phyloP scores from a whole-genome alignment of 2,113 vertebrate species.

The Uria lomvia region DNA sequence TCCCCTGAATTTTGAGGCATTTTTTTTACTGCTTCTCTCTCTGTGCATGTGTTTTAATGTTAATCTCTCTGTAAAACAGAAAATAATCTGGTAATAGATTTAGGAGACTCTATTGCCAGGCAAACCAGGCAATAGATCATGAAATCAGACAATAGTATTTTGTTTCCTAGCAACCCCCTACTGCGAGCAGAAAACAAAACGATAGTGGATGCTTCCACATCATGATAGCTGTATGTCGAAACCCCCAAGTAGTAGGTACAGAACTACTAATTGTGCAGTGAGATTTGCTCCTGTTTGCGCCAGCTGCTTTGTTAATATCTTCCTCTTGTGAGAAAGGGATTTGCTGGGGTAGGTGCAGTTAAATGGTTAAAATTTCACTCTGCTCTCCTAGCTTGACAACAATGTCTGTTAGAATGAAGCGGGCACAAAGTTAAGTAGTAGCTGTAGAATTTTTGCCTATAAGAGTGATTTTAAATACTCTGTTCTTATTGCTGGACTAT shows the following conservation, averaged over 20 bases:
- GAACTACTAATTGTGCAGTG: neutral
- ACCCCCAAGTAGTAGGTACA: neutral
- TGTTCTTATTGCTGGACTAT: neutral
- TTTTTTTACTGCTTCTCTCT: neutral
- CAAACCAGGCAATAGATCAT: constrained; percentile 72
- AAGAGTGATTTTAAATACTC: neutral
- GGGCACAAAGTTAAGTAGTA: neutral
- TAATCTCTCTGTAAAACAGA: constrained; percentile 4
- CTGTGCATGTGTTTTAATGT: neutral
- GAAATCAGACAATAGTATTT: constrained; percentile 78
- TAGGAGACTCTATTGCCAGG: constrained; percentile 64
- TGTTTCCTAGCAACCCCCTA: constrained; percentile 77
- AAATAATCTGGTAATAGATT: constrained; percentile 67
- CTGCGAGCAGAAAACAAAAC: constrained; percentile 75
- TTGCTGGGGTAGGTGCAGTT: neutral
- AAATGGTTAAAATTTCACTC: neutral
- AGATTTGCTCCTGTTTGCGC: neutral
- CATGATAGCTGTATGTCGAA: constrained; percentile 1
- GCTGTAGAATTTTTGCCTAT: neutral
- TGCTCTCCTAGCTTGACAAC: neutral
- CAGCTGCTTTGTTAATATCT: neutral
- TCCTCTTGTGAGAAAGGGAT: neutral
- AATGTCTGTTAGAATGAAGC: neutral
- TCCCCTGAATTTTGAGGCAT: neutral
- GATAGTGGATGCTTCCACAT: constrained; percentile 65